These are phyloP conservation scores for Rhamphomyia laevipes DNA, from an alignment of 2,888 invertebrate species.

Conservation along the genomic window DNA sequence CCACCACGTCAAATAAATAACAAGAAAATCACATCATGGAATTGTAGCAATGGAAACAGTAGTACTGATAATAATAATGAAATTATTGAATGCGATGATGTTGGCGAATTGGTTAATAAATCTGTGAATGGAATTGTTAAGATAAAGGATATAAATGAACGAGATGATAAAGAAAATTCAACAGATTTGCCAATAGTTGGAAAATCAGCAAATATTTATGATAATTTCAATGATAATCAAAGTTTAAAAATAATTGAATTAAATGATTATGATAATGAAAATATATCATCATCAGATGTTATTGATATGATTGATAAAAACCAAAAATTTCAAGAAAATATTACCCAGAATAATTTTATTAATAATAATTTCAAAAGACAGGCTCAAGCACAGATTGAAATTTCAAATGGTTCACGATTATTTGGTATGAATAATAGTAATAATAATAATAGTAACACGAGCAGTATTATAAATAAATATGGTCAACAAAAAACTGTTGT, in stretches of 20 bases:
- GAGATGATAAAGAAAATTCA: neutral
- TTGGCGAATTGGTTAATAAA: too few species aligned
- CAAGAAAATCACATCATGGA: constrained; percentile 1
- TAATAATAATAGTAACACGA: neutral
- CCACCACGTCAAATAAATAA: constrained; percentile 11
- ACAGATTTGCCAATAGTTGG: neutral
- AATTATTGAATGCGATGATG: neutral
- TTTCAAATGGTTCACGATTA: constrained; percentile 11
- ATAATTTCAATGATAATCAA: neutral
- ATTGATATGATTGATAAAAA: too few species aligned
- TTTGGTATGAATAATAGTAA: constrained; percentile 8
- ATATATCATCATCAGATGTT: neutral
- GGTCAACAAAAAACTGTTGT: constrained; percentile 38
- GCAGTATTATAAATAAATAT: neutral
- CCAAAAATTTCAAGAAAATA: too few species aligned
- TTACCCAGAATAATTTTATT: neutral
- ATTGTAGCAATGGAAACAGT: neutral
- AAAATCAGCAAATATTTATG: neutral
- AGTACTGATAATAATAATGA: neutral
- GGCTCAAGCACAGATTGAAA: constrained; percentile 11
- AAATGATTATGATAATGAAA: neutral
- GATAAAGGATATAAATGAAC: neutral
- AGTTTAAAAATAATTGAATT: neutral
- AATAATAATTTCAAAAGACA: constrained; percentile 3
- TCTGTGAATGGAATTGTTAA: too few species aligned